These are phyloP conservation scores for Lucilia sericata DNA, from an alignment of 1,140 invertebrate genomes.

Conservation along the genomic window DNA sequence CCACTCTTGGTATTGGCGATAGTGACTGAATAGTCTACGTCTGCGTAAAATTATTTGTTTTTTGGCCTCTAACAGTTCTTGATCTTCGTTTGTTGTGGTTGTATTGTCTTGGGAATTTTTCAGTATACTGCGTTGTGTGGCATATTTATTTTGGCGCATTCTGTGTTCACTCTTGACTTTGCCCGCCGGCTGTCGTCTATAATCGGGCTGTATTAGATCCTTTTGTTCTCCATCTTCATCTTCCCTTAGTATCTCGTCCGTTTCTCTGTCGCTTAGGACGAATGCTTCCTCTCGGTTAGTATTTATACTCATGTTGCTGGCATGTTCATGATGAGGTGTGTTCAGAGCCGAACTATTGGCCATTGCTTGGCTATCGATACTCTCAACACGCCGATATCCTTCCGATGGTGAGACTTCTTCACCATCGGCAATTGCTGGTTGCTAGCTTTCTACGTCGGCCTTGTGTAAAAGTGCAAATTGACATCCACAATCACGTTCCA, in stretches of 20 bases:
- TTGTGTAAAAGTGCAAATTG: conserved; percentile 88
- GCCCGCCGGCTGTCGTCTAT: neutral
- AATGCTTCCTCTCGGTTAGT: neutral
- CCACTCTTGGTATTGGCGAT: conserved; percentile 66
- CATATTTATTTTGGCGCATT: conserved; percentile 52
- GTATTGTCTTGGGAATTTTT: conserved; percentile 64
- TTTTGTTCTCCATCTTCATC: conserved; percentile 28
- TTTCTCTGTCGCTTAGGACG: conserved; percentile 24
- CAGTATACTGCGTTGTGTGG: conserved; percentile 64
- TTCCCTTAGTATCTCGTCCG: conserved; percentile 5
- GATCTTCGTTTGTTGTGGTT: conserved; percentile 54
- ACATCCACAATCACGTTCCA: conserved; percentile 86
- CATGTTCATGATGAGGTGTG: conserved; percentile 33
- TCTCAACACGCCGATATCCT: conserved; percentile 50
- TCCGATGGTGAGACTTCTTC: conserved; percentile 61
- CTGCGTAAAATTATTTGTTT: conserved; percentile 64
- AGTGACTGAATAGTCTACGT: conserved; percentile 64
- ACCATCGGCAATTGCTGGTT: conserved; percentile 63
- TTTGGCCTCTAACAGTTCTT: conserved; percentile 64
- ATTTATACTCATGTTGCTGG: neutral
- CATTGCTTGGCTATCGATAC: conserved; percentile 55
- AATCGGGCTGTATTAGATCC: conserved; percentile 36
- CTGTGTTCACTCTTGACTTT: conserved; percentile 40
- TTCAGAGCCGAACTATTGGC: conserved; percentile 28
- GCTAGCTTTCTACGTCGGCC: conserved; percentile 75